Conservation (phyloP, 2,113 vertebrate genomes). For the Equus przewalskii region DNA sequence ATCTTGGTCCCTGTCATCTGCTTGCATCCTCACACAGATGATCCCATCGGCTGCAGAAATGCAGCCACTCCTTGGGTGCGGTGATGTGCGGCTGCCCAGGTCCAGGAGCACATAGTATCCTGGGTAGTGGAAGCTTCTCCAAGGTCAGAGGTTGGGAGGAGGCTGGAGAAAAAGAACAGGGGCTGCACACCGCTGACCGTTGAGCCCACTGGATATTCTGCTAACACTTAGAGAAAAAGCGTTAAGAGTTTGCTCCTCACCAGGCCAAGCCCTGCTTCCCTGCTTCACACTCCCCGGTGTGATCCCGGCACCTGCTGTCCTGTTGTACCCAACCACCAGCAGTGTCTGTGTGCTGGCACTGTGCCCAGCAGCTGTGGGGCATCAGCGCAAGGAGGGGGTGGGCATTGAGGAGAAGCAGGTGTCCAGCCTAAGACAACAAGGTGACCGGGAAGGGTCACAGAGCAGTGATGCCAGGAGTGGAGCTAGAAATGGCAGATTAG, state of each 20-base stretch:
- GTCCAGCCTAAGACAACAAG: constrained; percentile 10
- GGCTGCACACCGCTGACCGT: not conserved
- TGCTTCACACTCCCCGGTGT: not conserved
- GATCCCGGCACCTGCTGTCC: not conserved
- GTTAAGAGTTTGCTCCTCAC: not conserved
- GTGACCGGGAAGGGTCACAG: not conserved
- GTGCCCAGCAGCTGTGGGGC: not conserved
- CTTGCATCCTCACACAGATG: not conserved
- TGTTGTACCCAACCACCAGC: not conserved
- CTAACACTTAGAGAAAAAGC: not conserved
- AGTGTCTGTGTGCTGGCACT: not conserved
- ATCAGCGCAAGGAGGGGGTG: not conserved
- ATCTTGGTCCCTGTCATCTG: not conserved
- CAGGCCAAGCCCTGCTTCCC: not conserved
- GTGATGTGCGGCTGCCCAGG: too few species aligned
- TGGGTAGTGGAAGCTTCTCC: not conserved
- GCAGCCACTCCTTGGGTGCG: not conserved
- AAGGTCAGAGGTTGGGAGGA: not conserved
- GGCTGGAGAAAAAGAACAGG: fast-evolving
- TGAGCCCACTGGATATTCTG: not conserved
- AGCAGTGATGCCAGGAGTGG: not conserved
- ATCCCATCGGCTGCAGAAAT: not conserved
- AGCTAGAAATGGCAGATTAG: too few species aligned
- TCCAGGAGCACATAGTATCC: too few species aligned
- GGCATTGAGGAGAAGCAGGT: constrained; percentile 52